Evolutionary conservation across 2,113 vertebrate species (phyloP).

Genomic region (Dipodomys ordii): DNA sequence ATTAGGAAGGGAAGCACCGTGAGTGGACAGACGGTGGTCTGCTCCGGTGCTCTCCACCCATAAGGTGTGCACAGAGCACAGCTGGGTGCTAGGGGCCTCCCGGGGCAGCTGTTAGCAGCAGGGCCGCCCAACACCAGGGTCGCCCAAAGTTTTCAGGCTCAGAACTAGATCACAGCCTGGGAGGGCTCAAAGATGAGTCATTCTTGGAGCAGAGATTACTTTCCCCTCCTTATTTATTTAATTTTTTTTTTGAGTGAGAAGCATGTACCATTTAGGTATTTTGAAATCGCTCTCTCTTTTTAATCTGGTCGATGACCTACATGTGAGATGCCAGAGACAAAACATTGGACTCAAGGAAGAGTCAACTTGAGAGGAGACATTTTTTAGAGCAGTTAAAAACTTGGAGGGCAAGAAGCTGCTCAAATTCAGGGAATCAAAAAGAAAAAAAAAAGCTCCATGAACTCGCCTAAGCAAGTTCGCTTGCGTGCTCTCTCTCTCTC

Average conservation of each 20-base stretch:
- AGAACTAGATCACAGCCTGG: neutral
- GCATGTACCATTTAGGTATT: neutral
- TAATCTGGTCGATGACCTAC: constrained; percentile 1
- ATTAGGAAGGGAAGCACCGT: neutral
- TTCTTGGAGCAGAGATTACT: neutral
- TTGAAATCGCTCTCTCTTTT: neutral
- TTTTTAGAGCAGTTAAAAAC: constrained; percentile 18
- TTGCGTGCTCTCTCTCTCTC: no score
- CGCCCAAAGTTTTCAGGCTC: neutral
- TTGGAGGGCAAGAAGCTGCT: constrained; percentile 30
- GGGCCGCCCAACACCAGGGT: no score
- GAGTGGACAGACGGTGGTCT: neutral
- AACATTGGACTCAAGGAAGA: neutral
- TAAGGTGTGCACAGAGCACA: neutral
- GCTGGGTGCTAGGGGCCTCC: no score
- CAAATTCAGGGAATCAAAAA: constrained; percentile 16
- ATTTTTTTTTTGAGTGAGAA: neutral
- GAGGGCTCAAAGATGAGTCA: constrained; percentile 20
- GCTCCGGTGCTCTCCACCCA: neutral
- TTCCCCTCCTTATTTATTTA: neutral
- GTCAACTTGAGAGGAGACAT: neutral
- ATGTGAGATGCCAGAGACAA: neutral
- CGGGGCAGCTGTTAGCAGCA: no score
- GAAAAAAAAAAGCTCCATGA: neutral
- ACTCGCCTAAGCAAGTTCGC: neutral